Evolutionary conservation across 2,797 vertebrate species (phyloP).

Genomic region (Melanotaenia nigrans): DNA sequence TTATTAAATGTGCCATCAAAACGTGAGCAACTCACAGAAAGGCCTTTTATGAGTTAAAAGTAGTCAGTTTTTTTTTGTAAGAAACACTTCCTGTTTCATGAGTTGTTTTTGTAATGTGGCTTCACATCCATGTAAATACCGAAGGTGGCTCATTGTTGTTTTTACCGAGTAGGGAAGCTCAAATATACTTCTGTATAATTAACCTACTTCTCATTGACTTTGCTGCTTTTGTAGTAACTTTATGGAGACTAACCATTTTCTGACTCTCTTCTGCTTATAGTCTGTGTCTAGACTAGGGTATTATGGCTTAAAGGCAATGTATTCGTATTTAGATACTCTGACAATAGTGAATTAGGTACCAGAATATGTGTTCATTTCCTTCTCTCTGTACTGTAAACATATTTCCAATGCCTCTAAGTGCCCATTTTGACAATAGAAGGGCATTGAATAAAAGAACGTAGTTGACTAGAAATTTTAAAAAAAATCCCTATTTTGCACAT

Average conservation of each 20-base stretch:
- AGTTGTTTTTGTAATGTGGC: conserved; percentile 11
- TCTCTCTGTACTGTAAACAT: conserved; percentile 64
- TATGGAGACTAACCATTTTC: conserved; percentile 56
- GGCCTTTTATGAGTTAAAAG: conserved; percentile 27
- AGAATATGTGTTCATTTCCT: conserved; percentile 61
- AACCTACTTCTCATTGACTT: conserved; percentile 50
- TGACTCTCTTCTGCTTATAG: conserved; percentile 63
- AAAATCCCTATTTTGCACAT: conserved; percentile 78
- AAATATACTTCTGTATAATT: conserved; percentile 29
- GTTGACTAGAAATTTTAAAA: conserved; percentile 47
- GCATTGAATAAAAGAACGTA: conserved; percentile 63
- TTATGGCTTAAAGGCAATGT: conserved; percentile 60
- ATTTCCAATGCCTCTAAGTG: conserved; percentile 81
- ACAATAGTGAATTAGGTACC: conserved; percentile 80
- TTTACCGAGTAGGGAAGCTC: conserved; percentile 15
- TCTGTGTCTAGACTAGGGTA: conserved; percentile 73
- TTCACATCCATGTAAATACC: conserved; percentile 43
- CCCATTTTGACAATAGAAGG: conserved; percentile 67
- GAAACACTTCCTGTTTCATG: conserved; percentile 18
- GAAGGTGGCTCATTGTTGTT: conserved; percentile 25
- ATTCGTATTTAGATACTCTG: conserved; percentile 75
- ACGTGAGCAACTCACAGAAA: conserved; percentile 21
- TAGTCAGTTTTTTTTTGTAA: conserved; percentile 5
- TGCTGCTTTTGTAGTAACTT: conserved; percentile 71
- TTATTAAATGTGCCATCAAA: conserved; percentile 20